Conservation (phyloP, 1,140 invertebrate species). For the Palaemon carinicauda region DNA sequence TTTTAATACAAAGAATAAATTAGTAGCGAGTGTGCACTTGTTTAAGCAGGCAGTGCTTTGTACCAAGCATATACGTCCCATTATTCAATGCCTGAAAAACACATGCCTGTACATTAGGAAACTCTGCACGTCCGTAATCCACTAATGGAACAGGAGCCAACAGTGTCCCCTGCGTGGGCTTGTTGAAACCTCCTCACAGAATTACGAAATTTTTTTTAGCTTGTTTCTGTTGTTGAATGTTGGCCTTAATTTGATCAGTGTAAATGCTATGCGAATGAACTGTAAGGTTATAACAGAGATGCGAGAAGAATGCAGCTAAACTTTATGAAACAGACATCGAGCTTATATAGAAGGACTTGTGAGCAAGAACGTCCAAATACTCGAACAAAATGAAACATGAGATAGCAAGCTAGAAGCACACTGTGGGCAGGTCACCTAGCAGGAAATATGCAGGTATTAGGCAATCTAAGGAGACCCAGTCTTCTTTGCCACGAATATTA, state of each 20-base stretch:
- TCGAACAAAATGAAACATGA: too few species aligned
- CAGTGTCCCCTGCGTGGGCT: constrained; percentile 11
- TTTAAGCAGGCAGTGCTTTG: constrained; percentile 5
- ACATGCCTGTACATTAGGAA: constrained; percentile 12
- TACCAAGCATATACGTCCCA: constrained; percentile 10
- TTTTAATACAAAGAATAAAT: background rate
- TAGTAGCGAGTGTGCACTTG: background rate
- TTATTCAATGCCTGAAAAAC: constrained; percentile 9
- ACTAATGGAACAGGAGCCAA: constrained; percentile 7
- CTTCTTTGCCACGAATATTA: too few species aligned
- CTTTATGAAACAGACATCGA: too few species aligned
- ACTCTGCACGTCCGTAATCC: constrained; percentile 6
- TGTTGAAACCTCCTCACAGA: constrained; percentile 11
- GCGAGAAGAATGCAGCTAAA: too few species aligned
- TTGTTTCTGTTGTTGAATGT: constrained; percentile 15
- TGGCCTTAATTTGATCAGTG: background rate
- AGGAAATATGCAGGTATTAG: too few species aligned
- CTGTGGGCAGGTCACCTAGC: too few species aligned
- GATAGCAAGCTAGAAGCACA: too few species aligned
- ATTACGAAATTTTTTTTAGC: constrained; percentile 6
- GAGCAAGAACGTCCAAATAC: too few species aligned
- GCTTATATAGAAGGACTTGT: too few species aligned
- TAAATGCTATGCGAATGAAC: too few species aligned
- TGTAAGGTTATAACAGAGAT: too few species aligned
- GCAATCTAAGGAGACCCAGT: too few species aligned